Evolutionary conservation across 2,888 invertebrate species (phyloP).

Genomic region (Deilephila elpenor): DNA sequence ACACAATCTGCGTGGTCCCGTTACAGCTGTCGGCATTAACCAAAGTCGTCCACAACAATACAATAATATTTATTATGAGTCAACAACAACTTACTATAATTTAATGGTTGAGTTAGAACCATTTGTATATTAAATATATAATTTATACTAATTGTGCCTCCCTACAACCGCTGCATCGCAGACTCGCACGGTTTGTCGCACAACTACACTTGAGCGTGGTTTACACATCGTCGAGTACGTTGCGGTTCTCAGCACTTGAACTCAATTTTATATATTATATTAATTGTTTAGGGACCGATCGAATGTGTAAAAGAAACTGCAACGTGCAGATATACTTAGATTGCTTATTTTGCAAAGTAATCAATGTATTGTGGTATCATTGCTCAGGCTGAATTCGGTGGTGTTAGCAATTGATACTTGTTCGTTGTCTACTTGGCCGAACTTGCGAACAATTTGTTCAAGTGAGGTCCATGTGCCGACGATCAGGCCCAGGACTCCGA

Average conservation of each 20-base stretch:
- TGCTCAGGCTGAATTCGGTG: constrained; percentile 11
- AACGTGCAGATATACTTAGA: neutral
- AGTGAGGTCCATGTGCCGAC: constrained; percentile 89
- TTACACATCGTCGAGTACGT: neutral
- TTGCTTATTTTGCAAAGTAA: constrained; percentile 1
- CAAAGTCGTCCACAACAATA: constrained; percentile 9
- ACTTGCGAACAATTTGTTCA: constrained; percentile 85
- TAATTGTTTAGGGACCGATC: no score
- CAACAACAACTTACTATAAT: constrained; percentile 11
- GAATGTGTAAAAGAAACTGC: constrained; percentile 17
- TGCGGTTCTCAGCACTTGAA: constrained; percentile 2
- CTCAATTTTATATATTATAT: neutral
- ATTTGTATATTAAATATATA: constrained; percentile 4
- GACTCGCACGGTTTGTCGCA: neutral
- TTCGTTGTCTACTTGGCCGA: constrained; percentile 55
- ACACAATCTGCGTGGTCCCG: neutral
- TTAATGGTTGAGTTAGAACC: constrained; percentile 7
- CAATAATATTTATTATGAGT: constrained; percentile 1
- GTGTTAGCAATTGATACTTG: constrained; percentile 4
- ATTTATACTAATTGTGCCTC: constrained; percentile 10
- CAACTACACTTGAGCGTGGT: neutral
- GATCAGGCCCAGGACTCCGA: constrained; percentile 87
- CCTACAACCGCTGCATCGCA: neutral
- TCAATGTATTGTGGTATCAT: constrained; percentile 32
- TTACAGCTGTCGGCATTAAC: neutral